A percentile compares a stretch with the other conserved stretches of the same genome.
phyloP scores from a whole-genome alignment of 1,140 invertebrate genomes.

The Macrobrachium nipponense region DNA sequence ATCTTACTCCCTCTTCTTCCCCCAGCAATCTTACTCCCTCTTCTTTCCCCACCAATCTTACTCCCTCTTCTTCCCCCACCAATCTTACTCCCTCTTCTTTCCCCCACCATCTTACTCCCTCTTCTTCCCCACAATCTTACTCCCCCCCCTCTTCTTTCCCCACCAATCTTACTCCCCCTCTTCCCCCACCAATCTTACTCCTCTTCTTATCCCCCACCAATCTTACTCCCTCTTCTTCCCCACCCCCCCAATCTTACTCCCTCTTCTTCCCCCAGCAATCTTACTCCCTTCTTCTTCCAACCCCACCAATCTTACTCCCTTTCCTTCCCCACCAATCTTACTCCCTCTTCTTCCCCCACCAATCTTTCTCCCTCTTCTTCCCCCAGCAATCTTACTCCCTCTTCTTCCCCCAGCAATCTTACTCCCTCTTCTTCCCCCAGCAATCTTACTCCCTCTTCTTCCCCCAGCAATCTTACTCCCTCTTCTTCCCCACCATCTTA shows the following conservation, averaged over 20 bases:
- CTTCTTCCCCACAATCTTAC: too few relatives aligned
- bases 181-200: neutral
- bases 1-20: too few relatives aligned
- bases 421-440: neutral
- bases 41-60: neutral
- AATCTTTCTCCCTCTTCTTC: neutral
- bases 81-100: neutral
- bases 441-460: neutral
- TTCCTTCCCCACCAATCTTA: neutral
- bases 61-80: neutral
- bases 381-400: neutral
- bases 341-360: neutral
- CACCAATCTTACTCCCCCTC: neutral
- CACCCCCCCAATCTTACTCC: too few relatives aligned
- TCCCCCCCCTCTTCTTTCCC: neutral
- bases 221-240: neutral
- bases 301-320: neutral
- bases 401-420: neutral
- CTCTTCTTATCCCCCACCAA: neutral
- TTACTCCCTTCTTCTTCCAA: too few relatives aligned
- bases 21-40: neutral
- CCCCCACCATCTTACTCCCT: neutral
- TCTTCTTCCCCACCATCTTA: neutral
- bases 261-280: too few relatives aligned
- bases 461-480: too few relatives aligned